Evolutionary conservation across 1,140 invertebrate species (phyloP), one percentile per base, ranked within the genome.

Genomic region (Augochlora pura): DNA sequence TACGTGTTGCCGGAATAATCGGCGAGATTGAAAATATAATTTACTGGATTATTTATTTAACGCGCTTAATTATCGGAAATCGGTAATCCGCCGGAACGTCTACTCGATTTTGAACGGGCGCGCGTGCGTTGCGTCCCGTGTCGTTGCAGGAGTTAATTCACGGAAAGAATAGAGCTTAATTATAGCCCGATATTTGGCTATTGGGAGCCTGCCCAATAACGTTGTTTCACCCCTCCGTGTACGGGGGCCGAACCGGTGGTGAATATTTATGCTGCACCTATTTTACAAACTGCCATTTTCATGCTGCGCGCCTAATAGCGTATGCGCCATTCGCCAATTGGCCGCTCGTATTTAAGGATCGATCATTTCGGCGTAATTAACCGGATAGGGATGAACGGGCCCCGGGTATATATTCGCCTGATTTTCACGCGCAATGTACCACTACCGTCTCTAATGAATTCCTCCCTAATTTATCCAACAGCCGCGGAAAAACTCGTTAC

Each of bases 121-220:
- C n/a, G n/a, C n/a, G n/a, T n/a, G n/a, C n/a, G n/a, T n/a, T 65
- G 25, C 57, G 69, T 60, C 0, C 18, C 59, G 62, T 70, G 59
- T 46, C 42, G 42, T 46, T 46, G 74, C 68, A 18, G 69, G 79
- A 70, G 81, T 82, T 85, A 86, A 86, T 86, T 85, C 69, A 52
- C 68, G 63, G 64, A 83, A 86, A 86, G 83, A 86, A 86, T 86
- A 83, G 83, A 74, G 85, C 83, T 86, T 85, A 86, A 86, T 86
- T 86, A 86, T 86, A 82, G 84, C 69, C 78, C 52, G 72, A 70
- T 85, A 85, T 76, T 74, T 77, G 64, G 86, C 42, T 86, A 83
- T 86, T 86, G 85, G 85, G 84, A 77, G 65, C 75, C 81, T 86
- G 85, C 84, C 85, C 86, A 86, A 85, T 86, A 86, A 86, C 85